Evolutionary conservation across 1,140 invertebrate genomes (phyloP).

Genomic region (Xylocopa sonorina): DNA sequence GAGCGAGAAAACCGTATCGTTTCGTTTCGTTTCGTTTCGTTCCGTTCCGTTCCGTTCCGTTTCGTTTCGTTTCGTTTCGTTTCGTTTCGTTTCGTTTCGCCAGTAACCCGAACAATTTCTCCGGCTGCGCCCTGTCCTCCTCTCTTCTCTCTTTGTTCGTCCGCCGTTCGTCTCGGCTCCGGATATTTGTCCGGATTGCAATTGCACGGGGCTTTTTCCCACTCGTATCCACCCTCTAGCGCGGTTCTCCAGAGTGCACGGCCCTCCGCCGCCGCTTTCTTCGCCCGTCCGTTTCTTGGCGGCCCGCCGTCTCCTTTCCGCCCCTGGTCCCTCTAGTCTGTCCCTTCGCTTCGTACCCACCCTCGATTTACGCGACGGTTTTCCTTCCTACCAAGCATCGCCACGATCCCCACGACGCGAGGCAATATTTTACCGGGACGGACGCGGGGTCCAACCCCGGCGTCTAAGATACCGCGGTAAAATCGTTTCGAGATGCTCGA

Average conservation of each 20-base stretch:
- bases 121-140: slow-evolving; percentile 13
- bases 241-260: slow-evolving; percentile 29
- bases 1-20: slow-evolving; percentile 35
- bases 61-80: slow-evolving; percentile 29
- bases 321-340: neutral
- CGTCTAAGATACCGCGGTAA: slow-evolving; percentile 21
- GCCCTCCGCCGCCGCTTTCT: slow-evolving; percentile 7
- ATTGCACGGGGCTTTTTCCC: slow-evolving; percentile 68
- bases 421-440: slow-evolving; percentile 64
- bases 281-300: no score
- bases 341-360: slow-evolving; percentile 10
- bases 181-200: slow-evolving; percentile 71
- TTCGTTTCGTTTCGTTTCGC: slow-evolving; percentile 61
- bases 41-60: slow-evolving; percentile 8
- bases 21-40: slow-evolving; percentile 33
- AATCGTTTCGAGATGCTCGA: slow-evolving; percentile 63
- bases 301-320: neutral
- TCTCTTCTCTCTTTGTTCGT: slow-evolving; percentile 57
- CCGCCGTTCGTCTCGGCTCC: slow-evolving; percentile 62
- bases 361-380: neutral
- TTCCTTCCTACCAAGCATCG: slow-evolving; percentile 11
- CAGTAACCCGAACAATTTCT: slow-evolving; percentile 70
- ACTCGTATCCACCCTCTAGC: slow-evolving; percentile 57
- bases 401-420: slow-evolving; percentile 28
- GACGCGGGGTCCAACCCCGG: slow-evolving; percentile 35